phyloP scores from a whole-genome alignment of 1,140 invertebrate species.

The Drosophila azteca region DNA sequence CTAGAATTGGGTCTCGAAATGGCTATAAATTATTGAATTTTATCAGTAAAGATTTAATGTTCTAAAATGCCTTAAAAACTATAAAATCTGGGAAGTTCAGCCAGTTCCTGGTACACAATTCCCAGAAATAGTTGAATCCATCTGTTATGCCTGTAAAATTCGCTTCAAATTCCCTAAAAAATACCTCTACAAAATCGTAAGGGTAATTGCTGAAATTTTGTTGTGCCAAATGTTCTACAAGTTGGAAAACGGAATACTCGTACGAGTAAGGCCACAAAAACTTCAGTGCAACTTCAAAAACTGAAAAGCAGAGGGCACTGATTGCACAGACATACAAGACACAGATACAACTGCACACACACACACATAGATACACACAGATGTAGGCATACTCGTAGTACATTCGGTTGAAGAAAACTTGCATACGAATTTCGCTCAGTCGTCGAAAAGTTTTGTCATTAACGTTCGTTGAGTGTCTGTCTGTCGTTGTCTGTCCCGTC shows the following conservation, averaged over 20 bases:
- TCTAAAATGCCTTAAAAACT: no score
- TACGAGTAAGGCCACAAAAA: conserved; percentile 57
- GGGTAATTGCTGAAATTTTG: conserved; percentile 29
- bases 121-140: no score
- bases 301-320: conserved; percentile 46
- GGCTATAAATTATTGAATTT: no score
- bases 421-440: conserved; percentile 70
- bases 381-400: conserved; percentile 28
- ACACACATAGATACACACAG: conserved; percentile 16
- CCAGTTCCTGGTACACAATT: no score
- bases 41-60: no score
- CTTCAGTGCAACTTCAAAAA: conserved; percentile 57
- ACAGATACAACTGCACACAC: conserved; percentile 3
- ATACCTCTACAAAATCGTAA: not conserved
- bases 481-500: no score
- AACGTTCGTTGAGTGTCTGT: conserved; percentile 63
- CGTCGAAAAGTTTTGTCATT: conserved; percentile 80
- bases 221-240: conserved; percentile 22
- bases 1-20: no score
- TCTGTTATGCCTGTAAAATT: no score
- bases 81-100: no score
- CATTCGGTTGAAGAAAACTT: conserved; percentile 41
- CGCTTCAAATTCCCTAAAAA: no score
- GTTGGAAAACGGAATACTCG: conserved; percentile 36
- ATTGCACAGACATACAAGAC: conserved; percentile 56